Conservation (phyloP, 2,797 vertebrate species). For the Gastrophryne carolinensis region DNA sequence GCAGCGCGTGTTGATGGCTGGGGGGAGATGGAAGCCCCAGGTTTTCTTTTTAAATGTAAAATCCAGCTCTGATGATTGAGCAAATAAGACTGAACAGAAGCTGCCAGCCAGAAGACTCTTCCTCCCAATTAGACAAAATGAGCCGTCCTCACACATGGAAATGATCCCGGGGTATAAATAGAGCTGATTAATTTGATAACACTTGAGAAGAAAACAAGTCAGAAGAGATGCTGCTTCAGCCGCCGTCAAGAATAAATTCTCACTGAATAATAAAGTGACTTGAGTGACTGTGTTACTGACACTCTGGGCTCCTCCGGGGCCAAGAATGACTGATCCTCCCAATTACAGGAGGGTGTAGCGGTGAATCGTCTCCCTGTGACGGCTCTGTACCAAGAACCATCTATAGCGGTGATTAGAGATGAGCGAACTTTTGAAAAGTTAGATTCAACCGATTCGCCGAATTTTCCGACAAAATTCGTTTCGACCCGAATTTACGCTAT, state of each 20-base stretch:
- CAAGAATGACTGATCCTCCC: background rate
- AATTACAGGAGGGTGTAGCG: background rate
- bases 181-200: slow-evolving; percentile 56
- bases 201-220: slow-evolving; percentile 62
- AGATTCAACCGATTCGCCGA: no score
- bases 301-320: background rate
- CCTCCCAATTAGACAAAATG: slow-evolving; percentile 5
- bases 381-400: no score
- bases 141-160: slow-evolving; percentile 59
- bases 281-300: background rate
- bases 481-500: no score
- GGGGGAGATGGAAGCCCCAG: no score
- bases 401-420: no score
- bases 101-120: background rate
- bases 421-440: no score
- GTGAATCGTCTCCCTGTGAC: background rate
- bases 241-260: slow-evolving; percentile 65
- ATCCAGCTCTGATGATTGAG: no score
- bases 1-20: no score
- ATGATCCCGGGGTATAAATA: slow-evolving; percentile 60
- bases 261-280: slow-evolving; percentile 34
- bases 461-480: no score
- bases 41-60: no score
- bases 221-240: slow-evolving; percentile 58
- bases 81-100: background rate